Conservation (phyloP, 2,113 vertebrate genomes). For the Athene cunicularia region DNA sequence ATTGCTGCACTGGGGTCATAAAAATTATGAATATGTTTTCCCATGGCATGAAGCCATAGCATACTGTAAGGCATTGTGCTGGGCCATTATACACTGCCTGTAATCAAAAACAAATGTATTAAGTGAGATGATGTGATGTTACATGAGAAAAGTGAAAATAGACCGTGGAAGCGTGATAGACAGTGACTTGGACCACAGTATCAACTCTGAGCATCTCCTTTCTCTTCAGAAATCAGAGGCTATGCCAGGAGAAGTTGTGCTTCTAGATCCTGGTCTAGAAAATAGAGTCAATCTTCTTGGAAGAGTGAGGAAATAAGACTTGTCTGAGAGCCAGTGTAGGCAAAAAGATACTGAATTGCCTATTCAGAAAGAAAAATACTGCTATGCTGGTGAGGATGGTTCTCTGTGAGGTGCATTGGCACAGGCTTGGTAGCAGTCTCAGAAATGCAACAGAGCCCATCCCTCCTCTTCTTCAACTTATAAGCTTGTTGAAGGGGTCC, state of each 20-base stretch:
- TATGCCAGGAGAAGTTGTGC: conserved; percentile 53
- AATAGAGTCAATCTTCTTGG: background rate
- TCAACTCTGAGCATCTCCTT: conserved; percentile 43
- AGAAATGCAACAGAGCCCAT: background rate
- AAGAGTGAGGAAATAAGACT: conserved; percentile 1
- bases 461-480: background rate
- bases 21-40: conserved; percentile 80
- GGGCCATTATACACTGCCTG: conserved; percentile 62
- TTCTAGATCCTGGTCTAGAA: conserved; percentile 63
- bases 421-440: background rate
- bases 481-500: background rate
- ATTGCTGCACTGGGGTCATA: conserved; percentile 73
- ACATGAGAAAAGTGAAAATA: conserved; percentile 75
- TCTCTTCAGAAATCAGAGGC: conserved; percentile 43
- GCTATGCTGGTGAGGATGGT: background rate
- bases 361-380: background rate
- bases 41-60: conserved; percentile 76
- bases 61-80: conserved; percentile 60
- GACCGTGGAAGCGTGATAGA: conserved; percentile 60
- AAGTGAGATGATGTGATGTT: conserved; percentile 74
- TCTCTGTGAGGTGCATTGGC: background rate
- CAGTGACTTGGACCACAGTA: conserved; percentile 55
- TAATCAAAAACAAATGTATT: conserved; percentile 84
- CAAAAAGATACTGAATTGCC: background rate
- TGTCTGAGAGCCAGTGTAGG: background rate